Evolutionary conservation across 2,888 invertebrate genomes (phyloP).

Genomic region (Pristionchus japonicus): DNA sequence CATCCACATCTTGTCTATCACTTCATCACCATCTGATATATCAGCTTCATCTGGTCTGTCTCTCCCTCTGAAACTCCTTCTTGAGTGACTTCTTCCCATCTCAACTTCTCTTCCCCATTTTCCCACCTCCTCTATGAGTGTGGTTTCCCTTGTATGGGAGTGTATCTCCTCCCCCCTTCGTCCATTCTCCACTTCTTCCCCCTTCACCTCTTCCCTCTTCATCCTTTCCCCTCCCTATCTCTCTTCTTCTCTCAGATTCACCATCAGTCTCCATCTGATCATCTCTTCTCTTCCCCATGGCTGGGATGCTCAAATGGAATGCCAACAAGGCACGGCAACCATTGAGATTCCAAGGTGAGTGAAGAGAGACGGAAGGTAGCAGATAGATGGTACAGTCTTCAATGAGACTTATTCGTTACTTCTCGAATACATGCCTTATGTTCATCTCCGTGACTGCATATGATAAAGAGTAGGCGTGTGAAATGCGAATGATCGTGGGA

Average conservation of each 20-base stretch:
- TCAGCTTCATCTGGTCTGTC: background rate
- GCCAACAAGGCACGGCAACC: conserved; percentile 35
- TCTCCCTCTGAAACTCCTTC: background rate
- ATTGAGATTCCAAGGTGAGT: conserved; percentile 43
- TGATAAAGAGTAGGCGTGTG: no score
- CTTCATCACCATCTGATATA: no score
- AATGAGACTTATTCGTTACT: no score
- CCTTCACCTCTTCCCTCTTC: conserved; percentile 10
- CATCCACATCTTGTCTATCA: no score
- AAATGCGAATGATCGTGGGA: no score
- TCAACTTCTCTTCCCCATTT: conserved; percentile 14
- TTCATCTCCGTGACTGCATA: no score
- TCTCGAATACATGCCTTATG: no score
- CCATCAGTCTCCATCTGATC: background rate
- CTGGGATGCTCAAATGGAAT: conserved; percentile 41
- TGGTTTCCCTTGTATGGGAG: conserved; percentile 38
- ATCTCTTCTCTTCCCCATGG: background rate
- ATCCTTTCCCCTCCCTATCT: background rate
- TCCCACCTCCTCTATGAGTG: conserved; percentile 4
- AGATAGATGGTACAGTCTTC: no score
- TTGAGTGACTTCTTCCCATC: background rate
- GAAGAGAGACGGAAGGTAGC: no score
- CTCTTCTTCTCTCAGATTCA: background rate
- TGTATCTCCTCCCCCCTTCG: conserved; percentile 20
- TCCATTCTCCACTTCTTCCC: background rate